These are phyloP conservation scores for Alethe diademata DNA, from an alignment of 2,113 vertebrate genomes.

Conservation along the genomic window DNA sequence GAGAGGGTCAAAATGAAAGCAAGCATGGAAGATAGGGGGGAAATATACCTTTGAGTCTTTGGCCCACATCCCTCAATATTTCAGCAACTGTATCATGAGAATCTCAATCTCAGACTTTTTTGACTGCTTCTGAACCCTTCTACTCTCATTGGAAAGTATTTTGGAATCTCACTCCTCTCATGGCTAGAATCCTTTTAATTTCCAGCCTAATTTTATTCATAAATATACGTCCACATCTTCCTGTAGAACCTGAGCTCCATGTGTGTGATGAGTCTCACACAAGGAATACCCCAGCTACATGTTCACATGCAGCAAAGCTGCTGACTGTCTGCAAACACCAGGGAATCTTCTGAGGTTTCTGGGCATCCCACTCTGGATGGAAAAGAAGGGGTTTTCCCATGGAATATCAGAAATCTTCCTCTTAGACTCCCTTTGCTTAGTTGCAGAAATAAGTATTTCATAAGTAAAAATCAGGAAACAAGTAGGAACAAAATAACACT, in stretches of 20 bases:
- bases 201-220: background rate
- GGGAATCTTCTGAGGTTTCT: background rate
- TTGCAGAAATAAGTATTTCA: background rate
- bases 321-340: background rate
- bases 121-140: background rate
- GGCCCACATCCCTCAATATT: background rate
- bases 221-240: background rate
- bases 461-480: background rate
- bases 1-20: background rate
- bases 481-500: background rate
- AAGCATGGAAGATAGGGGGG: background rate
- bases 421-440: background rate
- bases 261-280: fast-evolving
- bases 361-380: background rate
- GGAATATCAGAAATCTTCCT: background rate
- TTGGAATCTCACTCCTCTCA: background rate
- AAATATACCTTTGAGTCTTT: background rate
- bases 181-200: constrained; percentile 20
- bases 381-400: background rate
- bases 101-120: background rate
- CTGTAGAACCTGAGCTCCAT: background rate
- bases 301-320: fast-evolving
- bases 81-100: background rate
- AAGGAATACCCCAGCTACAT: background rate
- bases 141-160: background rate